These are phyloP conservation scores for Meloidogyne chitwoodi DNA, from an alignment of 1,140 invertebrate species.

Conservation along the genomic window DNA sequence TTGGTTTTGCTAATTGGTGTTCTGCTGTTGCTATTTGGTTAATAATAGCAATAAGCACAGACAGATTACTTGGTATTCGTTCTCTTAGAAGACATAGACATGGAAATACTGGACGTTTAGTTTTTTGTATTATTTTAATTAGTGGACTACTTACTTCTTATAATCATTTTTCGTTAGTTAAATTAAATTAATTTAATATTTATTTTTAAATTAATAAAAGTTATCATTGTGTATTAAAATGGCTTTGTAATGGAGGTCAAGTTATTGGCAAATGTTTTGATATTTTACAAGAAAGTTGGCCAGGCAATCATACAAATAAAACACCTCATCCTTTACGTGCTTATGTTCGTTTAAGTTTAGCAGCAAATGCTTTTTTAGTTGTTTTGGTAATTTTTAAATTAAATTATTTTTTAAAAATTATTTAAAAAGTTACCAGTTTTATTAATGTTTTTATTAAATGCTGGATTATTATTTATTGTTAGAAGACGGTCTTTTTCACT, in stretches of 20 bases:
- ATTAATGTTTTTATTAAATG: constrained; percentile 42
- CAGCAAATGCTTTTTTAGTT: constrained; percentile 38
- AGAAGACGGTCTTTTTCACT: constrained; percentile 38
- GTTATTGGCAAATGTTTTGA: constrained; percentile 45
- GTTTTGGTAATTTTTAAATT: constrained; percentile 21
- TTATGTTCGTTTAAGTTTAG: constrained; percentile 44
- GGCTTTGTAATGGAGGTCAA: constrained; percentile 37
- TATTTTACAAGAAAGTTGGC: constrained; percentile 43
- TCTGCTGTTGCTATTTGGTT: constrained; percentile 50
- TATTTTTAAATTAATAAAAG: no score
- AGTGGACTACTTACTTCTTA: constrained; percentile 45
- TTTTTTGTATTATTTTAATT: constrained; percentile 34
- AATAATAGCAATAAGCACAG: constrained; percentile 48
- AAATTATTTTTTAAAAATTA: neutral
- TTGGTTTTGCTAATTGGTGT: constrained; percentile 47
- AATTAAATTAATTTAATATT: neutral
- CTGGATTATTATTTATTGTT: constrained; percentile 43
- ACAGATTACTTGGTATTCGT: constrained; percentile 45
- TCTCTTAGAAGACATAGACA: constrained; percentile 29
- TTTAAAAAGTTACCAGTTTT: constrained; percentile 34
- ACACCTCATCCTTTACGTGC: constrained; percentile 35
- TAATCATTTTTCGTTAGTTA: constrained; percentile 45
- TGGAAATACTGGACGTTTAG: constrained; percentile 36
- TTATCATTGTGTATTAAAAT: constrained; percentile 45
- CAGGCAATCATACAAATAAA: constrained; percentile 44